Percentiles rank a stretch among this genome's conserved stretches.
phyloP scores from a whole-genome alignment of 2,113 vertebrate species.

The Salminus brasiliensis region DNA sequence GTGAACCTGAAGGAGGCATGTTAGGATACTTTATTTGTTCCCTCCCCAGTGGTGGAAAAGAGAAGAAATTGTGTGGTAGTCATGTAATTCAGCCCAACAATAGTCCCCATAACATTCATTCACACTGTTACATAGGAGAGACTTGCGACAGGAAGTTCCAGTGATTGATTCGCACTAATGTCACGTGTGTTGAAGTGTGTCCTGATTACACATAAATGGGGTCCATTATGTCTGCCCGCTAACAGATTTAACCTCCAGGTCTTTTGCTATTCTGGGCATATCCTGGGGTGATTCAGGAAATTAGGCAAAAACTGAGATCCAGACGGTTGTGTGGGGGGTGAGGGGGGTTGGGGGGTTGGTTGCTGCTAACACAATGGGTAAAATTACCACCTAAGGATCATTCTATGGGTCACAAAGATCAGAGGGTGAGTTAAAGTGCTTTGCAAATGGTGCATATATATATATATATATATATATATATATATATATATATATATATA shows the following conservation, averaged over 20 bases:
- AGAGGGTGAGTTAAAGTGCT: background rate
- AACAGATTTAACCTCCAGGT: constrained; percentile 52
- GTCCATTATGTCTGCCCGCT: constrained; percentile 65
- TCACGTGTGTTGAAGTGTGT: constrained; percentile 30
- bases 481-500: constrained; percentile 22
- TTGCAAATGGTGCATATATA: background rate
- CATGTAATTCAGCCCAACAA: constrained; percentile 29
- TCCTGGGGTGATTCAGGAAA: constrained; percentile 17
- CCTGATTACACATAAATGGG: constrained; percentile 56
- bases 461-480: constrained; percentile 17
- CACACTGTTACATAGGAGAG: background rate
- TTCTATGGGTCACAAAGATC: constrained; percentile 29
- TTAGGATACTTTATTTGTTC: constrained; percentile 17
- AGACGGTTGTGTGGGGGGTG: constrained; percentile 25
- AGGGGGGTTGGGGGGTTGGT: constrained; percentile 42
- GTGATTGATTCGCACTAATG: constrained; percentile 32
- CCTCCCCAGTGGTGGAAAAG: background rate
- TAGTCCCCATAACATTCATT: constrained; percentile 23
- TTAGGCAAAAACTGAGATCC: background rate
- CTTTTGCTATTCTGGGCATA: constrained; percentile 48
- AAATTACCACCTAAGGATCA: constrained; percentile 52
- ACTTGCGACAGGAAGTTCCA: constrained; percentile 11
- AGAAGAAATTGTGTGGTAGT: constrained; percentile 33
- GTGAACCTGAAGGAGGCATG: constrained; percentile 3
- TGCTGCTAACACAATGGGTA: constrained; percentile 41